Conservation (phyloP, 2,888 invertebrate genomes). For the Lordiphosa andalusiaca region DNA sequence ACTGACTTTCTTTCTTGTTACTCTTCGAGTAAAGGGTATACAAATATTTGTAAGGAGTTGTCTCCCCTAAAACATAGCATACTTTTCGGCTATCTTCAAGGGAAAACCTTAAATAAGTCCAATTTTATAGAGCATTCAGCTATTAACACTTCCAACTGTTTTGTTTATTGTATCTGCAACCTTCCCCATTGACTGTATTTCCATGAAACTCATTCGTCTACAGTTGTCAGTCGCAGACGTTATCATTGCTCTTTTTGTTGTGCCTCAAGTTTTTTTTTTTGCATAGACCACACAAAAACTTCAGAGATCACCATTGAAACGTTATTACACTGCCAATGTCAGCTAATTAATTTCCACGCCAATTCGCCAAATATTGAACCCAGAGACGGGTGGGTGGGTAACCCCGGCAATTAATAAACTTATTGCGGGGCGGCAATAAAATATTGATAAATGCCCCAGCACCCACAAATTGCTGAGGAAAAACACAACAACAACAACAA, state of each 20-base stretch:
- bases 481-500: slow-evolving; percentile 5
- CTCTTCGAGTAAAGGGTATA: no score
- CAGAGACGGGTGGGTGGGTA: slow-evolving; percentile 19
- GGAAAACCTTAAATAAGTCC: no score
- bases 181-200: slow-evolving; percentile 17
- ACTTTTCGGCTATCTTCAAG: neutral
- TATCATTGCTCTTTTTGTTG: slow-evolving; percentile 3
- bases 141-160: no score
- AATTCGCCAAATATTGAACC: slow-evolving; percentile 4
- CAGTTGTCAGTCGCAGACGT: slow-evolving; percentile 36
- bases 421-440: slow-evolving; percentile 31
- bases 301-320: neutral
- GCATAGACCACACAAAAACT: no score
- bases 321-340: slow-evolving; percentile 14
- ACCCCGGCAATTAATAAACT: slow-evolving; percentile 36
- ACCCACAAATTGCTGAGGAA: slow-evolving; percentile 21
- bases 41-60: no score
- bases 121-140: no score
- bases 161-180: neutral
- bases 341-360: slow-evolving; percentile 30
- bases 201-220: slow-evolving; percentile 40
- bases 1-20: no score
- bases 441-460: slow-evolving; percentile 41
- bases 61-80: no score
- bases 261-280: slow-evolving; percentile 6